Evolutionary conservation across 2,797 vertebrate genomes (phyloP).

Genomic region (Pangasius sanitwongsei): DNA sequence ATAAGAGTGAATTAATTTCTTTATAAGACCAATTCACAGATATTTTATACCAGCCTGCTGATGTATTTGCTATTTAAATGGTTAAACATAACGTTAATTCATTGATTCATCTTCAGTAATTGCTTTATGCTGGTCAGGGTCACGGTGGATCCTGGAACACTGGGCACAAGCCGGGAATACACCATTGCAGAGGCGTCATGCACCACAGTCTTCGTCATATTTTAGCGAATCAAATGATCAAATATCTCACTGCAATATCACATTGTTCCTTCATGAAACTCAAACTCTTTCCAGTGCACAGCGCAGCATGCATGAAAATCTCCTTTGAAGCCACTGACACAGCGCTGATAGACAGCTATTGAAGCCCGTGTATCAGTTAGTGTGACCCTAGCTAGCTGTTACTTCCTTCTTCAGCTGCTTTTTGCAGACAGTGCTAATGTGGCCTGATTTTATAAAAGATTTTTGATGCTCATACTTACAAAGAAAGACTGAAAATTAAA

Average conservation of each 20-base stretch:
- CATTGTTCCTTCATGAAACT: neutral
- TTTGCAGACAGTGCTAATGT: neutral
- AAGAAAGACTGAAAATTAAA: neutral
- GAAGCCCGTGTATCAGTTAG: neutral
- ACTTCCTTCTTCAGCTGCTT: neutral
- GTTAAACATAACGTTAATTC: neutral
- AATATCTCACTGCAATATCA: neutral
- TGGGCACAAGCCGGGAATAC: neutral
- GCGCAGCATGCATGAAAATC: neutral
- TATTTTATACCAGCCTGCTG: neutral
- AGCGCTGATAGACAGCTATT: neutral
- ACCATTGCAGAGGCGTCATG: neutral
- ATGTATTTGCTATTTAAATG: neutral
- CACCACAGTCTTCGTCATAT: neutral
- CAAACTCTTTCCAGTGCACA: neutral
- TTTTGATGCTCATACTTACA: neutral
- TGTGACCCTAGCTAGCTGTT: neutral
- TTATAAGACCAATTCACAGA: neutral
- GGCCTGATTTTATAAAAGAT: neutral
- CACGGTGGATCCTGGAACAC: neutral
- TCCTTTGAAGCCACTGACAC: neutral
- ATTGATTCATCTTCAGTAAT: neutral
- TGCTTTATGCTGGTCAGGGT: neutral
- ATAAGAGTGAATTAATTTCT: neutral
- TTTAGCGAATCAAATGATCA: neutral